Base-by-base conservation (phyloP, 1,140 invertebrate species). In the Penaeus indicus region DNA sequence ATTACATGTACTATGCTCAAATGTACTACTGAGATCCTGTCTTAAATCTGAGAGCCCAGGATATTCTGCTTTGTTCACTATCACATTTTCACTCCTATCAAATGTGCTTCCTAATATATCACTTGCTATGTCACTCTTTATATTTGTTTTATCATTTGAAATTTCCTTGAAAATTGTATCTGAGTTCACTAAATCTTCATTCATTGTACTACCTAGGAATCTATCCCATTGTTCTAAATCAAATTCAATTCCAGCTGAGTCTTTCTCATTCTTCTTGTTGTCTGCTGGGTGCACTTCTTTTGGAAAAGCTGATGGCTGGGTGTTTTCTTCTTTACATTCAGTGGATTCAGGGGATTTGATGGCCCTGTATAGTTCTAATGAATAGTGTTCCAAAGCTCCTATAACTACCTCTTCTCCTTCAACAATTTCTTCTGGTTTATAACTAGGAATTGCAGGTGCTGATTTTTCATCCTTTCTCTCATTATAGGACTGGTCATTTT, bases 371-470 rank as follows among this genome's bases (percentile, higher is more conserved):
- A 90, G 63, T 19, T 90, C 89, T 11, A 90, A 77, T 2, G 89
- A 90, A 84, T 80, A 88, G 72, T 90, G 85, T 10, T 90, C 85
- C 62, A 85, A 84, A 11, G 89, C 85, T 79, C 89, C 89, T 21
- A 90, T 90, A 47, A 90, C 85, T 22, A 90, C 22, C 5, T 90
- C 85, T 80, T 90, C 85, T n/a, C 89, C 89, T 54, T 78, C 60
- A 22, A 90, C 69, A 8, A 90, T 75, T 69, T 90, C 38, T 32
- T 90, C 89, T 47, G 89, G 85, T 25, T 79, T 84, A 80, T 84
- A 90, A 27, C 81, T 90, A 8, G 79, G 89, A 27, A 77, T 27
- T 54, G 3, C 8, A 72, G 67, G 7, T 32, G 32, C 67, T 72
- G 16, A 11, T 67, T 87, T 21, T 32, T 5, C 25, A 22, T 47